Base-by-base conservation (phyloP, 2,888 invertebrate genomes). In the Exephanes ischioxanthus region DNA sequence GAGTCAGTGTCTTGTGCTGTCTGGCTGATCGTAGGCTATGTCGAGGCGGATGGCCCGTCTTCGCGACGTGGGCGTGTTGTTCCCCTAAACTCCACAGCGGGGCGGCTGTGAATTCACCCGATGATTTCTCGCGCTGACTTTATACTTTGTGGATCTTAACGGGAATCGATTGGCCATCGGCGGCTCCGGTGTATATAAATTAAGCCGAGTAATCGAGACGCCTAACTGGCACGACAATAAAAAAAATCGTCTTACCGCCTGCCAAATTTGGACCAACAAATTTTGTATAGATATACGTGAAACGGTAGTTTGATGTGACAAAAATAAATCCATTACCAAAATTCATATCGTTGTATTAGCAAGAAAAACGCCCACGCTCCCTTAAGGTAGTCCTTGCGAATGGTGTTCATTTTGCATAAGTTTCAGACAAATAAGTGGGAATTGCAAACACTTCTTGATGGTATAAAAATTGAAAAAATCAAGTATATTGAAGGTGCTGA, bases 1-100 rank as follows among this genome's bases (percentile, higher is more conserved):
- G 84, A 88, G 89, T 89, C 89, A 86, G 89, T 88, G 91, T 88
- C 89, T 88, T 87, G 87, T 80, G 85, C 73, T 67, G 84, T 87
- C 81, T 87, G 82, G 76, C 37, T n/a, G 41, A 77, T 82, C 82
- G 89, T 87, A 86, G 87, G 86, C 85, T 84, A 88, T 88, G 90
- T 89, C 89, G 72, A 53, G 79, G 76, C 80, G 68, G 79, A 72
- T 85, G 71, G 79, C 79, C 75, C 75, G 55, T 75, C 67, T 76
- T 45, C 84, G 79, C 83, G 81, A 89, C 90, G 90, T 91, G 88
- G 91, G 91, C 91, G 91, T 90, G 90, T 88, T 92, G 91, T 92
- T 92, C 91, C 89, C 89, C 92, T 91, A 92, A 92, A 92, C 91
- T 91, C 90, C 91, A 83, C 91, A 90, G 92, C 91, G 89, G 90